These are phyloP conservation scores for Imbricaverruca yamaguchii DNA, from an alignment of 2,888 invertebrate genomes.

Conservation along the genomic window DNA sequence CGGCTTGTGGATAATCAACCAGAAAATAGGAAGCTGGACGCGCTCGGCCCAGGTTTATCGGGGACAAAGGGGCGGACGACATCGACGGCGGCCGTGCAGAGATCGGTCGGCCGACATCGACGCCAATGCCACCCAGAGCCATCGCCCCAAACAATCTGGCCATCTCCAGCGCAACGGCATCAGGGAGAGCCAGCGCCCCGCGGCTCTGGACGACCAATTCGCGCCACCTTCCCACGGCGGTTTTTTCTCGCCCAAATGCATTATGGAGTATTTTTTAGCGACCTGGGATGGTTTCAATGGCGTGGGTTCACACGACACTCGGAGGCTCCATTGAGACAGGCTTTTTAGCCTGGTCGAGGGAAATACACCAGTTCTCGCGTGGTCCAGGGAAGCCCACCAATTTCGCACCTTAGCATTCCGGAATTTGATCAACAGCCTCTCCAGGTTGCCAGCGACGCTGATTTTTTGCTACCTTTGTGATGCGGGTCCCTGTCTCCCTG, in stretches of 20 bases:
- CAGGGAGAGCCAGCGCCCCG: no score
- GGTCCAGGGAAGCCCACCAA: background rate
- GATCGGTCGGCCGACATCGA: no score
- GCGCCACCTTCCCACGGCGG: background rate
- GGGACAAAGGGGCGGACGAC: background rate
- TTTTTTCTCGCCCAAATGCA: conserved; percentile 5
- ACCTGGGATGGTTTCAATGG: background rate
- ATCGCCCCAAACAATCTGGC: no score
- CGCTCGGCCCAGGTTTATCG: background rate
- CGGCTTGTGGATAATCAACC: conserved; percentile 21
- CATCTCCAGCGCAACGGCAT: background rate
- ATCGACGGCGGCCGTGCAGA: no score
- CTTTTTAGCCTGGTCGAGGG: background rate
- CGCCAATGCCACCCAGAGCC: no score
- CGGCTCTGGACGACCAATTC: no score
- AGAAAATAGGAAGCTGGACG: conserved; percentile 11
- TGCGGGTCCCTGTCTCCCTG: background rate
- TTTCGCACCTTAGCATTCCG: conserved; percentile 12
- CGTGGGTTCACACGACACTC: background rate
- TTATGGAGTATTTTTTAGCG: conserved; percentile 16
- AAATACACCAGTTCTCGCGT: background rate
- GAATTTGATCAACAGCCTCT: conserved; percentile 19
- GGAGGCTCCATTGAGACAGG: background rate
- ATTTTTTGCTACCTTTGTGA: conserved; percentile 7
- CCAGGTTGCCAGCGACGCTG: background rate